Conservation (phyloP, 2,888 invertebrate species). For the Encarsia formosa region DNA sequence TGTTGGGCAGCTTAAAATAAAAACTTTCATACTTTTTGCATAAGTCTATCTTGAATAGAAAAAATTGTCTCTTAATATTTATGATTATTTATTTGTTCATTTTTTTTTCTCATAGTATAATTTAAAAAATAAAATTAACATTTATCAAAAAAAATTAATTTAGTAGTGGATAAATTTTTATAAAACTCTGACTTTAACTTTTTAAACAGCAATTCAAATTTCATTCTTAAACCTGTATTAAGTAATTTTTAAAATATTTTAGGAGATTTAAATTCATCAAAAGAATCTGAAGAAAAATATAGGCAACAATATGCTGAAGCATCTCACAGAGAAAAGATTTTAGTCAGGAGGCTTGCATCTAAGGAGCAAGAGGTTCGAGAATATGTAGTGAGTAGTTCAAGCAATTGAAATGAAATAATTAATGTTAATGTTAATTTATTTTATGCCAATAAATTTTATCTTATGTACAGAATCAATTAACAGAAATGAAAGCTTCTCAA, state of each 20-base stretch:
- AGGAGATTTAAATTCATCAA: slow-evolving; percentile 69
- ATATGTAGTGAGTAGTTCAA: slow-evolving; percentile 74
- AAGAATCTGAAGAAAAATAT: slow-evolving; percentile 75
- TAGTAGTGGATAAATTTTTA: no score
- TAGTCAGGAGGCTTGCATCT: slow-evolving; percentile 85
- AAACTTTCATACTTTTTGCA: slow-evolving; percentile 38
- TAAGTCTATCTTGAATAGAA: slow-evolving; percentile 37
- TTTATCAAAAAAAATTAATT: no score
- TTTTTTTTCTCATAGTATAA: not conserved
- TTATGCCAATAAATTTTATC: not conserved
- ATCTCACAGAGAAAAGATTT: slow-evolving; percentile 85
- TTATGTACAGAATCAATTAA: slow-evolving; percentile 76
- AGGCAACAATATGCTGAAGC: slow-evolving; percentile 81
- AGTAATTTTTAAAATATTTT: slow-evolving; percentile 51
- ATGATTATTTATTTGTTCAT: not conserved
- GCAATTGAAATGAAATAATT: not conserved
- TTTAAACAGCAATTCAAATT: not conserved
- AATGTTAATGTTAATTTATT: slow-evolving; percentile 2
- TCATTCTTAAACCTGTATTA: no score
- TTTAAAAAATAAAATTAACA: no score
- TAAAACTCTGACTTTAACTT: not conserved
- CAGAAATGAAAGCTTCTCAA: slow-evolving; percentile 86
- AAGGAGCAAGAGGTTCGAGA: slow-evolving; percentile 98
- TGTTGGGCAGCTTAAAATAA: slow-evolving; percentile 42
- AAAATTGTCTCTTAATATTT: slow-evolving; percentile 31